Percentiles rank a stretch among this genome's conserved stretches.
Evolutionary conservation across 2,888 invertebrate genomes (phyloP).

Genomic region (Lymantria dispar): DNA sequence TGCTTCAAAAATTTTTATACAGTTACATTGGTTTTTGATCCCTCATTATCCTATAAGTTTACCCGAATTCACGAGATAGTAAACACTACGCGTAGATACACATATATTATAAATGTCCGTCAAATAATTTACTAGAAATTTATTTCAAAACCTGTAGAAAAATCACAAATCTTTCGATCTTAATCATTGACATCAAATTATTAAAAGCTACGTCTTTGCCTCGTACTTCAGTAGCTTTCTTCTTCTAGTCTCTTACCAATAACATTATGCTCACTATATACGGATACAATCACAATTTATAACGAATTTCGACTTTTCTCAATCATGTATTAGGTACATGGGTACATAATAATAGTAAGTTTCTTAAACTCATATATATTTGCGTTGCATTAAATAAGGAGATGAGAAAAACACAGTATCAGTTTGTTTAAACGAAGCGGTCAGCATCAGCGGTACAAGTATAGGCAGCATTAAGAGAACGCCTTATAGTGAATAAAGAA

Average conservation of each 20-base stretch:
- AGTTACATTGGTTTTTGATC: slow-evolving; percentile 64
- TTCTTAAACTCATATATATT: slow-evolving; percentile 44
- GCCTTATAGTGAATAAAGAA: slow-evolving; percentile 97
- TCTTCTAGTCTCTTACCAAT: slow-evolving; percentile 45
- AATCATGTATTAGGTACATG: slow-evolving; percentile 38
- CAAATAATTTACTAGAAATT: slow-evolving; percentile 53
- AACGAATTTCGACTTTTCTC: slow-evolving; percentile 45
- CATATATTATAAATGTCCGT: slow-evolving; percentile 42
- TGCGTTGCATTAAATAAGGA: slow-evolving; percentile 50
- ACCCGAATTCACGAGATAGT: slow-evolving; percentile 49
- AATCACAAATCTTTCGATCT: slow-evolving; percentile 43
- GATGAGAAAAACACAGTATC: slow-evolving; percentile 49
- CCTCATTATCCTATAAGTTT: slow-evolving; percentile 69
- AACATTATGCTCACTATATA: slow-evolving; percentile 48
- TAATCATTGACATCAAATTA: slow-evolving; percentile 27
- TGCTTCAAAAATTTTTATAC: slow-evolving; percentile 43
- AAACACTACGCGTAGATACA: slow-evolving; percentile 46
- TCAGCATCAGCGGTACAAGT: slow-evolving; percentile 43
- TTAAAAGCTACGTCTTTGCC: neutral
- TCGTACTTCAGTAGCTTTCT: slow-evolving; percentile 38
- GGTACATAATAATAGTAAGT: slow-evolving; percentile 34
- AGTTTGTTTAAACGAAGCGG: slow-evolving; percentile 58
- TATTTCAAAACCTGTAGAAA: slow-evolving; percentile 76
- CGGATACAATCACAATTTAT: slow-evolving; percentile 59
- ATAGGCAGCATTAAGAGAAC: slow-evolving; percentile 84